Base-by-base conservation (phyloP, 2,113 vertebrate species). In the Phyllostomus discolor region DNA sequence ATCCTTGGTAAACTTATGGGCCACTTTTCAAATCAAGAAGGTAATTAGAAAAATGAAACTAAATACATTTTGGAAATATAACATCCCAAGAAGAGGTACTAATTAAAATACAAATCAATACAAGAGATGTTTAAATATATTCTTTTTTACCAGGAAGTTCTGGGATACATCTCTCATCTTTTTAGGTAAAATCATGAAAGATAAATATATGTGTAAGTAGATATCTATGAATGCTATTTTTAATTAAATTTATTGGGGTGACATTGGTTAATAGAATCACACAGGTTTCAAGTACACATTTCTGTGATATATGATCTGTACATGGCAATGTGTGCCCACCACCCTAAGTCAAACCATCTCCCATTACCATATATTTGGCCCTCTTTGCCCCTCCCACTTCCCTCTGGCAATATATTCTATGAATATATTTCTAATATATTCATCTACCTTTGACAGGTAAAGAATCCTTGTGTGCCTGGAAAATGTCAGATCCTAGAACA, bases 101-200 rank as follows among this genome's bases (percentile, higher is more conserved):
- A 72, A 72, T 78, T 76, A 76, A 70, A 85, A 70, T 85, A 81
- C 67, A 85, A 91, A 83, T 67, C 16, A 89, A 57, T 70, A n/a
- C 5, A 75, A 91, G 52, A 76, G 86, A 83, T 83, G 7, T 41
- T 83, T 41, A 89, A 7, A 33, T 57, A 76, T 67, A 78, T 16
- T 75, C 11, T 76, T 16, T 14, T 96, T 96, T 81, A 22, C 20
- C 73, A 92, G 22, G 80, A 92, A 92, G 64, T 28, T 90, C 62
- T 70, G 38, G 28, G 83, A 86, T 96, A 38, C 43, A 84, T 70
- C 24, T 82, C 26, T 90, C 75, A 31, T 80, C n/a, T 80, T 89
- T 28, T 90, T 31, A 91, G 41, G 57, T 90, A 57, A 96, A 83
- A 84, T 90, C 7, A 73, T 90, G 57, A 50, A 94, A 70, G 24